Evolutionary conservation across 37 sponge, comb jelly and placozoan species (phyloP).

Genomic region (Mnemiopsis leidyi): DNA sequence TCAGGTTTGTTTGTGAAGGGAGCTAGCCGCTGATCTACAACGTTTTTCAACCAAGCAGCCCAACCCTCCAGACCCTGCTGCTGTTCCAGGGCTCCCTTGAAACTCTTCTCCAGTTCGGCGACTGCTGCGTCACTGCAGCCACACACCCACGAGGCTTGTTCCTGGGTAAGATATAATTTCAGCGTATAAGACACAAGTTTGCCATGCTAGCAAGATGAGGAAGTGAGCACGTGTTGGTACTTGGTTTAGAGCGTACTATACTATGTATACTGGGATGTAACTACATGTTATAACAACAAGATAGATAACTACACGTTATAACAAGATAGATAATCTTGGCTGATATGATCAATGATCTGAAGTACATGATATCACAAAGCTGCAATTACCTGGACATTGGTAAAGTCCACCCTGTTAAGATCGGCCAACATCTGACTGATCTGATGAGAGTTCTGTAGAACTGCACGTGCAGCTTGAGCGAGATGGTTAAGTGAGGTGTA

Average conservation of each 20-base stretch:
- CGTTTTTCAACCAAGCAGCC: slow-evolving; percentile 89
- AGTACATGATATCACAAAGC: no score
- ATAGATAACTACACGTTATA: no score
- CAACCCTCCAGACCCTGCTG: slow-evolving; percentile 88
- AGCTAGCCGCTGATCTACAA: slow-evolving; percentile 80
- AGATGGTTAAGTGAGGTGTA: slow-evolving; percentile 99
- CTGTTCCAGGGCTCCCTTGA: slow-evolving; percentile 89
- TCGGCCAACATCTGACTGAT: slow-evolving; percentile 93
- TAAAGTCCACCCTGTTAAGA: slow-evolving; percentile 94
- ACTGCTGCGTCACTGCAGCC: slow-evolving; percentile 92
- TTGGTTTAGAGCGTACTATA: no score
- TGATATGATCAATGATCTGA: no score
- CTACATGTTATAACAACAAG: no score
- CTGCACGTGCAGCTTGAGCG: slow-evolving; percentile 97
- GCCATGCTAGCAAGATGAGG: no score
- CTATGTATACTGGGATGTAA: no score
- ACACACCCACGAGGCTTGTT: slow-evolving; percentile 99
- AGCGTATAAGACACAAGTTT: no score
- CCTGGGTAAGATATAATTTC: no score
- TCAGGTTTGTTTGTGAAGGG: slow-evolving; percentile 70
- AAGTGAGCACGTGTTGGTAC: no score
- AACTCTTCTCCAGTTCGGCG: slow-evolving; percentile 82
- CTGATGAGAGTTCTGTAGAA: slow-evolving; percentile 93
- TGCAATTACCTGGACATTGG: slow-evolving; percentile 84
- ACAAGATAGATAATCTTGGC: no score